phyloP scores from a whole-genome alignment of 2,113 vertebrate species.

The Oxygymnocypris stewartii region DNA sequence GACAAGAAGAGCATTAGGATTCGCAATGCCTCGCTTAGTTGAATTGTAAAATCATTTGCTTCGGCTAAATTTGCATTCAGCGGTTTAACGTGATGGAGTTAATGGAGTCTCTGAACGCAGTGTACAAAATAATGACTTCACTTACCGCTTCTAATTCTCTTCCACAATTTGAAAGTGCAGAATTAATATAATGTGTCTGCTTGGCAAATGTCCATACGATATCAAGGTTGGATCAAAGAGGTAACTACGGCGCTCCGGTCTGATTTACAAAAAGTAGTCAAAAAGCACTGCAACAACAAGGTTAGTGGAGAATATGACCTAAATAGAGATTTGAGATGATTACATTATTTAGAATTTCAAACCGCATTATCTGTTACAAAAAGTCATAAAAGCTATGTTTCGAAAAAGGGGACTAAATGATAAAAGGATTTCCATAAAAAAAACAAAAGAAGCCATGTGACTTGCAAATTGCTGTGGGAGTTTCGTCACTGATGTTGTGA shows the following conservation, averaged over 20 bases:
- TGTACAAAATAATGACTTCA: slow-evolving; percentile 36
- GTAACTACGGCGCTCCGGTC: background rate
- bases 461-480: background rate
- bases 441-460: background rate
- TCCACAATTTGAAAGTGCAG: slow-evolving; percentile 12
- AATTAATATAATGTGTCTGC: slow-evolving; percentile 23
- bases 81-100: slow-evolving; percentile 37
- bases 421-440: too few species aligned
- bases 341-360: background rate
- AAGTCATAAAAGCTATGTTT: background rate
- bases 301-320: background rate
- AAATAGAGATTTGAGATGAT: background rate
- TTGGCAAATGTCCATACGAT: background rate
- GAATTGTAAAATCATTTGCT: slow-evolving; percentile 29
- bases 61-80: slow-evolving; percentile 29
- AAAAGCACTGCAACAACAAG: background rate
- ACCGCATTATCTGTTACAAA: background rate
- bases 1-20: slow-evolving; percentile 27
- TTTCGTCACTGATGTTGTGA: background rate
- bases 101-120: slow-evolving; percentile 34
- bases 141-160: slow-evolving; percentile 20
- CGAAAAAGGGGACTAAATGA: too few species aligned
- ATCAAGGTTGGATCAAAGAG: background rate
- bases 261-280: slow-evolving; percentile 10
- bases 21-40: slow-evolving; percentile 8